Evolutionary conservation across 2,797 vertebrate genomes (phyloP).

Genomic region (Podarcis siculus): DNA sequence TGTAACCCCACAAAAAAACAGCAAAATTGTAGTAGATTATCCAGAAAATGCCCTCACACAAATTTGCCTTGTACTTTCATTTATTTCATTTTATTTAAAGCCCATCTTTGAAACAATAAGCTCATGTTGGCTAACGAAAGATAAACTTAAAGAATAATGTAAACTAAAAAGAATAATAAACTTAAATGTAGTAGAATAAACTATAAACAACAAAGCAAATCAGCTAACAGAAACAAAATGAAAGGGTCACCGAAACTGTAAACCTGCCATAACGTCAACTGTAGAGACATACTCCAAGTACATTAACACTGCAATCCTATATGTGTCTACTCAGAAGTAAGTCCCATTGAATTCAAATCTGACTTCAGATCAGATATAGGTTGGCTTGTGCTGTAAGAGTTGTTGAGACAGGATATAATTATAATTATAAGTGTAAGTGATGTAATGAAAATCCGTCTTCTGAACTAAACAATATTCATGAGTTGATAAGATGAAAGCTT

Average conservation of each 20-base stretch:
- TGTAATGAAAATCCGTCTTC: not conserved
- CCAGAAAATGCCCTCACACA: not conserved
- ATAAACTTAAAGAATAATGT: not conserved
- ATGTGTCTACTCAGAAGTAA: not conserved
- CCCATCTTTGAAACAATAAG: not conserved
- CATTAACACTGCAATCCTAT: not conserved
- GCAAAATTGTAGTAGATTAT: not conserved
- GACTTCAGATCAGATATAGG: not conserved
- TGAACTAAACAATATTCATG: slow-evolving; percentile 1
- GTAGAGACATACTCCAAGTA: not conserved
- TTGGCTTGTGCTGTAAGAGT: not conserved
- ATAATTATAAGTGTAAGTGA: not conserved
- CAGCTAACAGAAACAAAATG: not conserved
- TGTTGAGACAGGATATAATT: not conserved
- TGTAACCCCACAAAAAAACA: not conserved
- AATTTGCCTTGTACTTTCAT: not conserved
- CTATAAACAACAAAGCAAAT: not conserved
- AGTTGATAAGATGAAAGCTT: not conserved
- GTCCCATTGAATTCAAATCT: not conserved
- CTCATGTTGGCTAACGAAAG: not conserved
- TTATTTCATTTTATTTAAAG: not conserved
- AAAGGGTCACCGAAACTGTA: not conserved
- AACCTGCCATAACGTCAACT: not conserved
- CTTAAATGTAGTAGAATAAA: not conserved
- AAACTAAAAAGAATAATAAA: not conserved